A percentile compares a stretch with the other conserved stretches of the same genome.
phyloP scores from a whole-genome alignment of 2,888 invertebrate species.

The Napeogenes inachia region DNA sequence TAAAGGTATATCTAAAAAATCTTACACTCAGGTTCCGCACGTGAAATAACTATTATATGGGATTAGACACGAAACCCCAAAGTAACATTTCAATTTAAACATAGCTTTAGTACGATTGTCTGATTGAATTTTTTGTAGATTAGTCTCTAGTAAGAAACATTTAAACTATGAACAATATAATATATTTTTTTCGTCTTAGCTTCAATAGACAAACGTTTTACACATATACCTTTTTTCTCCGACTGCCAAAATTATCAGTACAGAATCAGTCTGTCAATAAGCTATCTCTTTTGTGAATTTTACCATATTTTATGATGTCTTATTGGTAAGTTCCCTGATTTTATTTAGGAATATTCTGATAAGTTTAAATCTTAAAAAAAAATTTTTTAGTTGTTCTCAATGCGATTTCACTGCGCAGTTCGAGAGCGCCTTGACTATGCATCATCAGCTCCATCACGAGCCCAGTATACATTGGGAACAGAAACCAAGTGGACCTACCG shows the following conservation, averaged over 20 bases:
- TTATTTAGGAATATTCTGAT: too few relatives aligned
- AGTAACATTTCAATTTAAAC: too few relatives aligned
- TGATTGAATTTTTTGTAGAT: too few relatives aligned
- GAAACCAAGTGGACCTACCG: slow-evolving; percentile 16
- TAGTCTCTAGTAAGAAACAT: too few relatives aligned
- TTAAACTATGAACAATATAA: too few relatives aligned
- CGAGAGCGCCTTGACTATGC: slow-evolving; percentile 62
- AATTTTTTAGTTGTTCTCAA: slow-evolving; percentile 56
- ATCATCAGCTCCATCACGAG: slow-evolving; percentile 58
- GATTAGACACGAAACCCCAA: too few relatives aligned
- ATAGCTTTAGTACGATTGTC: too few relatives aligned
- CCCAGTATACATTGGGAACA: slow-evolving; percentile 23
- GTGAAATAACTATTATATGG: too few relatives aligned
- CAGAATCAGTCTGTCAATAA: background rate
- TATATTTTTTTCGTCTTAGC: too few relatives aligned
- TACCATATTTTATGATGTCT: slow-evolving; percentile 20
- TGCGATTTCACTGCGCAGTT: slow-evolving; percentile 61
- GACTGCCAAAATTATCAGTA: slow-evolving; percentile 11
- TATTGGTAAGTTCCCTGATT: slow-evolving; percentile 20
- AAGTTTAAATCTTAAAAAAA: background rate
- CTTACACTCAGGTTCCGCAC: too few relatives aligned
- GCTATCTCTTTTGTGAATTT: slow-evolving; percentile 10
- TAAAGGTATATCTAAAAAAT: too few relatives aligned
- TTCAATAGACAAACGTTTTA: too few relatives aligned
- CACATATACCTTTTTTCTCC: background rate